Percentiles rank a stretch among this genome's conserved stretches.
Evolutionary conservation across 92 coral and sea anemone genomes (phyloP).

Genomic region (Paragorgia papillata): DNA sequence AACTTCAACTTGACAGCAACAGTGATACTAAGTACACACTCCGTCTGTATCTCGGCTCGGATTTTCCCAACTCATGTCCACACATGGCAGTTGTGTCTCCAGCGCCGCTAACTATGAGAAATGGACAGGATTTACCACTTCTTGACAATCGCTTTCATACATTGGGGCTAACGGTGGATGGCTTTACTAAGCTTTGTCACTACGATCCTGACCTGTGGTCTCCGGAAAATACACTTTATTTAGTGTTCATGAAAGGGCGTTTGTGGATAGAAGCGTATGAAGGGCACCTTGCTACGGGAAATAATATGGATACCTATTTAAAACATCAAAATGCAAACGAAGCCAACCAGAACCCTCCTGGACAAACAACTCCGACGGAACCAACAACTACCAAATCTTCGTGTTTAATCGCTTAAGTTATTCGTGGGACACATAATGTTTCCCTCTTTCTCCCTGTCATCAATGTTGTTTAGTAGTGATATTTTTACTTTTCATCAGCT

Average conservation of each 20-base stretch:
- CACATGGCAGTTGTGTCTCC: slow-evolving; percentile 40
- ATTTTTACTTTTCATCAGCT: no score
- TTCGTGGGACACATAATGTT: no score
- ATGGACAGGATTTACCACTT: not conserved
- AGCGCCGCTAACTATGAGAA: not conserved
- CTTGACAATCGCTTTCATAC: not conserved
- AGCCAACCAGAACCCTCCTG: no score
- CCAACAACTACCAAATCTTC: no score
- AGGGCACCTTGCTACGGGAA: slow-evolving; percentile 38
- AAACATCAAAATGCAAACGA: not conserved
- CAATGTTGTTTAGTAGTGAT: no score
- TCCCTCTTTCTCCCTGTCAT: no score
- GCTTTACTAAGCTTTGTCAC: slow-evolving; percentile 48
- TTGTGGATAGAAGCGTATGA: slow-evolving; percentile 57
- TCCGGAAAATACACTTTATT: slow-evolving; percentile 37
- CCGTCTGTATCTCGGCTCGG: slow-evolving; percentile 34
- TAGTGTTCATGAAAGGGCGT: slow-evolving; percentile 47
- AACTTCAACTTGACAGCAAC: slow-evolving; percentile 32
- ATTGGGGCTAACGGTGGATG: slow-evolving; percentile 17
- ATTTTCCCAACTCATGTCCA: slow-evolving; percentile 52
- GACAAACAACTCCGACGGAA: no score
- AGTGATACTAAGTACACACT: slow-evolving; percentile 28
- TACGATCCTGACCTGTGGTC: slow-evolving; percentile 31
- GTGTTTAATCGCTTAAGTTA: no score
- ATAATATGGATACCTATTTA: slow-evolving; percentile 20